Evolutionary conservation across 2,888 invertebrate genomes (phyloP).

Genomic region (Pterobdella sp.): DNA sequence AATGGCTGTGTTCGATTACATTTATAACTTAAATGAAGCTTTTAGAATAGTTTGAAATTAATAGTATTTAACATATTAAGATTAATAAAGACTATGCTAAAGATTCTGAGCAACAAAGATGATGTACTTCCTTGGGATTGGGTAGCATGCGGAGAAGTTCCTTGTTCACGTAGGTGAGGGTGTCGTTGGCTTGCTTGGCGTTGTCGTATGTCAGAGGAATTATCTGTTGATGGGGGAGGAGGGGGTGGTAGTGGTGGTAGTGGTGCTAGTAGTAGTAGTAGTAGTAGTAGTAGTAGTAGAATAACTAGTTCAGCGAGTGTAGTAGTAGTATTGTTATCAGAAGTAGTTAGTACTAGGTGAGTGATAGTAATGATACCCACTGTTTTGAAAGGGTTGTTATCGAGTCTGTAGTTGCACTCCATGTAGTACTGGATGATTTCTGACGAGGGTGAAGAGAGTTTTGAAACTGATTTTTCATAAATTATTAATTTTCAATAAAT

Average conservation of each 20-base stretch:
- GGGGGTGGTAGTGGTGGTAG: background rate
- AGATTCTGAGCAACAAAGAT: too few species aligned
- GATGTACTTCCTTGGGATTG: slow-evolving; percentile 18
- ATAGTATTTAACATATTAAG: too few species aligned
- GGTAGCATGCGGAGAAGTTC: slow-evolving; percentile 11
- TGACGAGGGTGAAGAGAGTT: background rate
- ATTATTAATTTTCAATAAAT: background rate
- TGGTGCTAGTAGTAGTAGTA: background rate
- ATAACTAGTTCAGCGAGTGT: background rate
- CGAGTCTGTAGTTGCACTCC: slow-evolving; percentile 18
- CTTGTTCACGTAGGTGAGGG: slow-evolving; percentile 17
- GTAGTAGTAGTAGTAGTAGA: background rate
- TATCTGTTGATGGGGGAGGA: slow-evolving; percentile 3
- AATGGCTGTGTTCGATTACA: background rate
- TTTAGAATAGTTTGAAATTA: too few species aligned
- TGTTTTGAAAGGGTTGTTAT: slow-evolving; percentile 27
- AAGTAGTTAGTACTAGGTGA: background rate
- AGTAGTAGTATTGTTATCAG: background rate
- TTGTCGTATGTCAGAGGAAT: slow-evolving; percentile 30
- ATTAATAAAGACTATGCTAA: too few species aligned
- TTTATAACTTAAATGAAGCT: background rate
- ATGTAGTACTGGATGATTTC: slow-evolving; percentile 30
- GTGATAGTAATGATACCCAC: slow-evolving; percentile 5
- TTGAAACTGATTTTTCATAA: background rate
- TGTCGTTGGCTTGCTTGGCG: slow-evolving; percentile 29